Evolutionary conservation across 2,888 invertebrate genomes (phyloP), one percentile per base, ranked within the genome.

Genomic region (Frankliniella intonsa): DNA sequence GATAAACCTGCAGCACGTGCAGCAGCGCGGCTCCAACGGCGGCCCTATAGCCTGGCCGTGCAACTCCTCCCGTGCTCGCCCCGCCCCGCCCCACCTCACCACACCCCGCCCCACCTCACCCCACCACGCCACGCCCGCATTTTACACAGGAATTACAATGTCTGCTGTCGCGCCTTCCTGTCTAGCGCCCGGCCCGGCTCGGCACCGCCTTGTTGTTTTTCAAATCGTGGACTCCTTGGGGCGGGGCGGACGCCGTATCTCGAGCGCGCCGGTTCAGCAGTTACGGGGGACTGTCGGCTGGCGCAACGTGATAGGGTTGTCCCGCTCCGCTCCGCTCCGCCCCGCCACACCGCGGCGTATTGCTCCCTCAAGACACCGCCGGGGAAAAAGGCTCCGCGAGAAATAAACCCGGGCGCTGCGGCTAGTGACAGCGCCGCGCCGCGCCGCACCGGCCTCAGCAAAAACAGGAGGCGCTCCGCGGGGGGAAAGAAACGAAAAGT

Each of bases 1-100:
- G 69, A 76, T 25, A 76, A 76, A 76, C 69, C 69, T 76, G 69
- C 69, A n/a, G 69, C 69, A 76, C 69, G 69, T 76, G 69, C 69
- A 25, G 69, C 69, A 25, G 62, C 55, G 55, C 55, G 14, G 55
- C 55, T 2, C 14, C 14, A 19, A 38, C 14, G 55, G 55, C 55
- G 14, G 55, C 19, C 69, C 69, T 76, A 9, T 12, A 12, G 69
- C 22, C 22, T n/a, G 17, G 62, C 62, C 17, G 62, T 17, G 62
- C 62, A 62, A 3, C n/a, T n/a, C 17, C 62, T n/a, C 62, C 62
- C 62, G 11, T 8, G 7, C 62, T 17, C 62, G 7, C 62, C 62
- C 62, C 62, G 62, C 62, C 17, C 55, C 14, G 55, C 55, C 55
- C 55, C 2, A 8, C 55, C 55, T 3, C n/a, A n/a, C 69, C 8